These are phyloP conservation scores for Pinna nobilis DNA, from an alignment of 1,140 invertebrate species.

Conservation along the genomic window DNA sequence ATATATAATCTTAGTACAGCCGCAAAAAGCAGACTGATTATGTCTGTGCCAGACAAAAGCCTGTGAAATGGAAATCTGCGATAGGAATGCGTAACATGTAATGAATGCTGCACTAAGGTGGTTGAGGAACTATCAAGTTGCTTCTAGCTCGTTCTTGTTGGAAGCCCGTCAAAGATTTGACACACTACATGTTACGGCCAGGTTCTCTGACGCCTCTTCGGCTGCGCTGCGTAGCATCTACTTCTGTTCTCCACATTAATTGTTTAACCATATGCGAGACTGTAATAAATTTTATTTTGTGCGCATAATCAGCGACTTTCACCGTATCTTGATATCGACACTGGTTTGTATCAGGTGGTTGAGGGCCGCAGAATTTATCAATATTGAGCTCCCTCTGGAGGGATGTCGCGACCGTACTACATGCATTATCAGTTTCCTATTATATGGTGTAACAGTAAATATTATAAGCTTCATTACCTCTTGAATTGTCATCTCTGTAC, in stretches of 20 bases:
- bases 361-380: background rate
- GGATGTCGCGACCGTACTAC: no score
- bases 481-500: background rate
- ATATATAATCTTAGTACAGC: no score
- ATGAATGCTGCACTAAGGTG: conserved; percentile 13
- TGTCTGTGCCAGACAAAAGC: conserved; percentile 8
- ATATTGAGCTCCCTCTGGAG: no score
- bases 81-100: no score
- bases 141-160: conserved; percentile 11
- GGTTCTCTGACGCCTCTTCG: conserved; percentile 38
- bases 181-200: conserved; percentile 39
- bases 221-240: conserved; percentile 29
- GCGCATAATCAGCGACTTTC: conserved; percentile 19
- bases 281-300: conserved; percentile 39
- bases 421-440: background rate
- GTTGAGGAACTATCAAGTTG: background rate
- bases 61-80: no score
- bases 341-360: conserved; percentile 11
- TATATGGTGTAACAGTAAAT: background rate
- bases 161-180: conserved; percentile 39
- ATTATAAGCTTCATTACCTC: background rate
- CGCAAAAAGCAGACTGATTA: no score
- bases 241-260: conserved; percentile 42
- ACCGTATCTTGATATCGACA: conserved; percentile 9
- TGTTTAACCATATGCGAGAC: conserved; percentile 42